Conservation (phyloP, 2,797 vertebrate genomes). For the Bryconaethiops microstoma region DNA sequence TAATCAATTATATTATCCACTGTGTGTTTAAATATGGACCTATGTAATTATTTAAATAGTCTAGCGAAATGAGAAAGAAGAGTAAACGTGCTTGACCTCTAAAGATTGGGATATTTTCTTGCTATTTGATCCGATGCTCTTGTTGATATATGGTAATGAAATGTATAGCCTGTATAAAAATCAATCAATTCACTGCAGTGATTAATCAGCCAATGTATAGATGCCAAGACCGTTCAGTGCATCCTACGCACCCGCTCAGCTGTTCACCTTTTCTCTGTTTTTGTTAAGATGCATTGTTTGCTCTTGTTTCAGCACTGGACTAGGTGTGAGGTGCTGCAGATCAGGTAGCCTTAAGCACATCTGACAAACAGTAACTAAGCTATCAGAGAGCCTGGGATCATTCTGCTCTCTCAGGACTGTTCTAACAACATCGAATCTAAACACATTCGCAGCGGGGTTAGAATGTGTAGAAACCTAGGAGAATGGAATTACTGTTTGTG, state of each 20-base stretch:
- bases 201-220: conserved; percentile 11
- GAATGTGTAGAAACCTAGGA: background rate
- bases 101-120: background rate
- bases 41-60: too few species aligned
- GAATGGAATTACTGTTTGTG: conserved; percentile 16
- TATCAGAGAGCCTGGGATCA: background rate
- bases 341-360: conserved; percentile 15
- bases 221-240: background rate
- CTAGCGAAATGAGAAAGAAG: too few species aligned
- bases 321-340: background rate
- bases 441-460: background rate
- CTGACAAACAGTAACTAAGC: background rate
- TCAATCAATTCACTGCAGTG: background rate
- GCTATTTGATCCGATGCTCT: background rate
- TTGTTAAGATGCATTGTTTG: conserved; percentile 22
- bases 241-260: background rate
- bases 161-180: background rate
- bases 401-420: background rate
- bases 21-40: too few species aligned
- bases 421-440: background rate
- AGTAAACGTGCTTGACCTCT: too few species aligned
- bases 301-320: conserved; percentile 18
- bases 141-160: background rate
- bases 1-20: too few species aligned
- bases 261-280: conserved; percentile 33